Percentiles rank a stretch among this genome's conserved stretches.
These are phyloP conservation scores for Sphaerophoria taeniata DNA, from an alignment of 2,888 invertebrate species.

Conservation along the genomic window DNA sequence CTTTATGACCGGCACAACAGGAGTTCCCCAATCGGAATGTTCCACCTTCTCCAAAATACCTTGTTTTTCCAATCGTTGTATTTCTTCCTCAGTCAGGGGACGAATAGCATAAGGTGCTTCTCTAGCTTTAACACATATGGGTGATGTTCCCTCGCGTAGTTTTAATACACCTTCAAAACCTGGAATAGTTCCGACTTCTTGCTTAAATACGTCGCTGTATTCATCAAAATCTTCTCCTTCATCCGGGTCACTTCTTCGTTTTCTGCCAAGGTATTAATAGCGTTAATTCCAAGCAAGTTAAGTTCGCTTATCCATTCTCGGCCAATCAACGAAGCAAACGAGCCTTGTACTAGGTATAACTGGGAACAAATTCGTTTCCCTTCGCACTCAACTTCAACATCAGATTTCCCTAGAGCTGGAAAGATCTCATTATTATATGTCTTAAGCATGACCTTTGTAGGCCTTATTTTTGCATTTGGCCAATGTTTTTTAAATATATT, in stretches of 20 bases:
- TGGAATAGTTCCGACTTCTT: constrained; percentile 44
- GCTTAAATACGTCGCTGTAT: constrained; percentile 42
- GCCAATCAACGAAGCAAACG: background rate
- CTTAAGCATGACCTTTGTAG: background rate
- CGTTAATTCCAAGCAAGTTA: constrained; percentile 10
- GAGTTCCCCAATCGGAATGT: constrained; percentile 13
- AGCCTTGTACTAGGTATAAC: background rate
- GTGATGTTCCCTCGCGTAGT: constrained; percentile 30
- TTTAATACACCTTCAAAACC: constrained; percentile 34
- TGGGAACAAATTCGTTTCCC: background rate
- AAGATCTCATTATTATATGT: background rate
- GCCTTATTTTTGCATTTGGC: constrained; percentile 14
- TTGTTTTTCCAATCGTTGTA: constrained; percentile 34
- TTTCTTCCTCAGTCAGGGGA: constrained; percentile 34
- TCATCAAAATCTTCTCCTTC: constrained; percentile 30
- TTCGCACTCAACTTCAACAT: background rate
- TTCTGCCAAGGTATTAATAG: constrained; percentile 15
- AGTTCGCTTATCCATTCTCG: constrained; percentile 4
- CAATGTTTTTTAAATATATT: constrained; percentile 1
- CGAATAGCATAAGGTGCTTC: constrained; percentile 32
- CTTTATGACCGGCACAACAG: constrained; percentile 3
- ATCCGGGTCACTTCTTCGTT: constrained; percentile 4
- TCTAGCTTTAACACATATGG: constrained; percentile 40
- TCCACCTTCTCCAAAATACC: constrained; percentile 17
- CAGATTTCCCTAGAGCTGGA: constrained; percentile 1